phyloP scores from a whole-genome alignment of 2,888 invertebrate species.

The Ectemnius continuus region DNA sequence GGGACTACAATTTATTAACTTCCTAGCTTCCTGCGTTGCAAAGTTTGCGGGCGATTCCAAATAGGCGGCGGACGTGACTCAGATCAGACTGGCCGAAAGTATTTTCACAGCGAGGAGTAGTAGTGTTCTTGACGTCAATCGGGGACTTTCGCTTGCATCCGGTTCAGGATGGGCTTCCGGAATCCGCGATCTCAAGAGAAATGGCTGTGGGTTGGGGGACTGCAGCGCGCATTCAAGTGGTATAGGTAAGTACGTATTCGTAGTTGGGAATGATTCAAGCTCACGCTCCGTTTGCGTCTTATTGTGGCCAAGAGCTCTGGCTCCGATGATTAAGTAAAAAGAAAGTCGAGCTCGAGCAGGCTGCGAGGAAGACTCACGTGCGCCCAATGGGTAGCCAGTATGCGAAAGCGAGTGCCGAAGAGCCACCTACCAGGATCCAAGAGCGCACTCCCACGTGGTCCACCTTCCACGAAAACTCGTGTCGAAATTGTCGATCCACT shows the following conservation, averaged over 20 bases:
- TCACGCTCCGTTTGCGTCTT: constrained; percentile 58
- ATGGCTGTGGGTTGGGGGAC: background rate
- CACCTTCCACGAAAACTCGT: background rate
- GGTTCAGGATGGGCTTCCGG: constrained; percentile 32
- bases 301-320: constrained; percentile 40
- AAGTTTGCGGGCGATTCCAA: background rate
- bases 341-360: constrained; percentile 59
- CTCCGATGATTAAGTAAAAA: constrained; percentile 71
- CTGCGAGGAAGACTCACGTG: background rate
- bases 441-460: background rate
- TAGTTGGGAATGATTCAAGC: constrained; percentile 64
- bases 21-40: background rate
- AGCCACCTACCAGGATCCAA: constrained; percentile 1
- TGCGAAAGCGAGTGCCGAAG: constrained; percentile 8
- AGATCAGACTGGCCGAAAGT: background rate
- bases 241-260: too few relatives aligned
- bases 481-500: background rate
- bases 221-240: background rate
- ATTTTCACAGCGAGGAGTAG: background rate
- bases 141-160: constrained; percentile 41
- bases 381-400: constrained; percentile 40
- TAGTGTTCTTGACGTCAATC: background rate
- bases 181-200: constrained; percentile 4
- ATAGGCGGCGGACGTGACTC: background rate
- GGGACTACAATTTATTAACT: background rate